A percentile compares a stretch with the other conserved stretches of the same genome.
phyloP scores from a whole-genome alignment of 2,797 vertebrate species.

The Lemur catta region DNA sequence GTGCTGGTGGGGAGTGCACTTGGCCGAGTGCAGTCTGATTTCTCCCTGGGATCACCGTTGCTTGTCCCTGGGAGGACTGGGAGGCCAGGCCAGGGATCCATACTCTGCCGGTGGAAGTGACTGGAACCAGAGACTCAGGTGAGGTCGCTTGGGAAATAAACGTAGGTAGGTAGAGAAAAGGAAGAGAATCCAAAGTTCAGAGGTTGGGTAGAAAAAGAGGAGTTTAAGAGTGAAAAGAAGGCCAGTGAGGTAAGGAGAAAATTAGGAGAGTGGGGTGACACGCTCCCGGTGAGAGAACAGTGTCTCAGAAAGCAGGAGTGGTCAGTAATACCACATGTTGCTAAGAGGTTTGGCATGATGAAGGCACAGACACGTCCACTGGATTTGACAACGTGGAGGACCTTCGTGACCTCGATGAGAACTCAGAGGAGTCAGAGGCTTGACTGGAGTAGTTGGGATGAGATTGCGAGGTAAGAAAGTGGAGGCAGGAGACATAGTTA shows the following conservation, averaged over 20 bases:
- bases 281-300: background rate
- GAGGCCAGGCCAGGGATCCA: background rate
- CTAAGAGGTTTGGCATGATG: background rate
- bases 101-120: background rate
- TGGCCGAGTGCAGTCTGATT: background rate
- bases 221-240: background rate
- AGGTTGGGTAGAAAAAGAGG: background rate
- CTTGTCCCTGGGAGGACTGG: background rate
- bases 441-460: background rate
- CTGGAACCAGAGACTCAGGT: background rate
- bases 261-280: background rate
- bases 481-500: background rate
- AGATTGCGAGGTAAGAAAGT: background rate
- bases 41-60: background rate
- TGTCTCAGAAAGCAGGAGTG: background rate
- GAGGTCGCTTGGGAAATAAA: background rate
- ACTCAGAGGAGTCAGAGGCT: background rate
- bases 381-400: background rate
- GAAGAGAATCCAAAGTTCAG: background rate
- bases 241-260: background rate
- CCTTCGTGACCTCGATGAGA: background rate
- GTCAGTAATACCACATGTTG: background rate
- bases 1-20: background rate
- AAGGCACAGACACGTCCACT: background rate
- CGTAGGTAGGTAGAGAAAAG: background rate